Conservation (phyloP, 1,140 invertebrate genomes). For the Pseudomyrmex dendroicus region DNA sequence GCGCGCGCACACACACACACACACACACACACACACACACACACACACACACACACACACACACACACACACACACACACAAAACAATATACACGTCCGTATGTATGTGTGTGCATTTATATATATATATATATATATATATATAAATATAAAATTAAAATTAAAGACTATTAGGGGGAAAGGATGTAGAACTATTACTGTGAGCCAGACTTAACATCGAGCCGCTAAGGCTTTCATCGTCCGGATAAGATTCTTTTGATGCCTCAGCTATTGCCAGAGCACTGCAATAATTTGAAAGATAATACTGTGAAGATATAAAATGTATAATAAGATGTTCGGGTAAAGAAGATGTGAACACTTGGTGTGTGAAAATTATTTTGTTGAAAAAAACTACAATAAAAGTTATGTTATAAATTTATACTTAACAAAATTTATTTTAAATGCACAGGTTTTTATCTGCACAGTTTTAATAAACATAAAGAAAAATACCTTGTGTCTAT, state of each 20-base stretch:
- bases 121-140: conserved; percentile 68
- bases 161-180: conserved; percentile 93
- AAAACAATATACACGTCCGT: conserved; percentile 77
- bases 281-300: conserved; percentile 87
- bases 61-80: no score
- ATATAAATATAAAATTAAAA: conserved; percentile 81
- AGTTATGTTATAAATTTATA: no score
- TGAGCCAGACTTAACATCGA: conserved; percentile 97
- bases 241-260: conserved; percentile 93
- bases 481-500: no score
- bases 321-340: background rate
- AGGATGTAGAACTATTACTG: conserved; percentile 96
- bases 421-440: no score
- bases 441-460: no score
- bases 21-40: no score
- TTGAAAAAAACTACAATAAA: no score
- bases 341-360: no score
- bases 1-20: no score
- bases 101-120: conserved; percentile 75
- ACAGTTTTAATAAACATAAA: no score
- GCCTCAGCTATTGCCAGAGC: conserved; percentile 95
- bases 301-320: conserved; percentile 49
- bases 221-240: conserved; percentile 95
- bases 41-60: no score
- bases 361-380: no score